Conservation (phyloP, 2,888 invertebrate species). For the Temnothorax unifasciatus region DNA sequence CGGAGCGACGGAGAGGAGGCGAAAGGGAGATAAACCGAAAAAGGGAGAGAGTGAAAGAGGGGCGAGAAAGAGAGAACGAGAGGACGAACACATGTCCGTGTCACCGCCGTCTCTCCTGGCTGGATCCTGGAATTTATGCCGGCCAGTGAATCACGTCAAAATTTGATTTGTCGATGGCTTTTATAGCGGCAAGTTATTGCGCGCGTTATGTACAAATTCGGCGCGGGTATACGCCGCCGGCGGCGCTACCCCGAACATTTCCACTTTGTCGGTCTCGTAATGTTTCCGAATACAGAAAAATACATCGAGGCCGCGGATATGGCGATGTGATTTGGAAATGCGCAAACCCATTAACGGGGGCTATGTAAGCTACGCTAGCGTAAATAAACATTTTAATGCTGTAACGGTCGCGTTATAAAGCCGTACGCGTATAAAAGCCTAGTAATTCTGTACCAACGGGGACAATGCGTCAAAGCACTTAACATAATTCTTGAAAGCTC, state of each 20-base stretch:
- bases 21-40: conserved; percentile 45
- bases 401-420: conserved; percentile 58
- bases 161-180: conserved; percentile 87
- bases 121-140: conserved; percentile 85
- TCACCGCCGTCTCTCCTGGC: conserved; percentile 85
- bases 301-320: conserved; percentile 54
- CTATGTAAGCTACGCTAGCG: conserved; percentile 59
- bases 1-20: conserved; percentile 44
- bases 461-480: conserved; percentile 58
- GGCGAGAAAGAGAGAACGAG: conserved; percentile 71
- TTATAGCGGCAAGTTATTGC: conserved; percentile 86
- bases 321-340: conserved; percentile 59
- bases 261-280: conserved; percentile 74
- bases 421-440: conserved; percentile 57
- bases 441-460: conserved; percentile 58
- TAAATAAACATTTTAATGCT: conserved; percentile 59
- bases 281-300: conserved; percentile 68
- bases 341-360: conserved; percentile 58
- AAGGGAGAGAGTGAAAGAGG: conserved; percentile 53
- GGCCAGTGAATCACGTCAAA: conserved; percentile 86
- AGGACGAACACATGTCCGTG: conserved; percentile 85
- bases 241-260: conserved; percentile 75
- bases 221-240: conserved; percentile 76
- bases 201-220: conserved; percentile 84
- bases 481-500: conserved; percentile 56